Conservation (phyloP, 2,888 invertebrate species). For the Macrosiphum euphorbiae region DNA sequence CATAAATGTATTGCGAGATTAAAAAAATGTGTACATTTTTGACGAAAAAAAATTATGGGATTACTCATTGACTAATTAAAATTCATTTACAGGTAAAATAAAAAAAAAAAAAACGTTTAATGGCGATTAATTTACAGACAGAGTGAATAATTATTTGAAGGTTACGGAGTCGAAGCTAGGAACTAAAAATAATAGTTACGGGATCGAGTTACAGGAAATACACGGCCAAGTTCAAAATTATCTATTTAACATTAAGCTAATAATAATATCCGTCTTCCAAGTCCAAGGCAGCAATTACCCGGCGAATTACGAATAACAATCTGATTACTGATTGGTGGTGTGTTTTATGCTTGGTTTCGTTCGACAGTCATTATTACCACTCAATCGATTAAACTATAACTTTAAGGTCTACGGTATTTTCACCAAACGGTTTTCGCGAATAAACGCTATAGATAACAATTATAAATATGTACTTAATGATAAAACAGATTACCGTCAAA, state of each 20-base stretch:
- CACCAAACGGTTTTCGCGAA: background rate
- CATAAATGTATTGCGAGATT: background rate
- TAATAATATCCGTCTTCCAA: conserved; percentile 27
- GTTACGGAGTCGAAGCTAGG: conserved; percentile 15
- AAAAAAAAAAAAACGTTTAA: background rate
- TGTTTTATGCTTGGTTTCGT: conserved; percentile 26
- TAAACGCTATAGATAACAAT: background rate
- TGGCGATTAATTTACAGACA: conserved; percentile 7
- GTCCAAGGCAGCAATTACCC: conserved; percentile 50
- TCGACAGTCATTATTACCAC: background rate
- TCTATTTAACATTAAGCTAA: conserved; percentile 7
- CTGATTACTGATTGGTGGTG: background rate
- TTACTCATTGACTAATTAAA: background rate
- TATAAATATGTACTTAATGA: too few species aligned
- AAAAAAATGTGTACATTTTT: background rate
- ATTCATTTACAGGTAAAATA: background rate
- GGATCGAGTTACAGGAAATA: conserved; percentile 55
- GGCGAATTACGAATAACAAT: conserved; percentile 6
- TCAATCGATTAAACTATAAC: background rate
- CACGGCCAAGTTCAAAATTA: conserved; percentile 47
- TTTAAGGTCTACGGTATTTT: background rate
- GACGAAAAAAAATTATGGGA: background rate
- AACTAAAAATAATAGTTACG: conserved; percentile 39
- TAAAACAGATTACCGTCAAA: background rate
- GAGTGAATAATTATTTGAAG: conserved; percentile 32